Evolutionary conservation across 2,888 invertebrate species (phyloP), one percentile per base, ranked within the genome.

Genomic region (Cosmopolites sordidus): DNA sequence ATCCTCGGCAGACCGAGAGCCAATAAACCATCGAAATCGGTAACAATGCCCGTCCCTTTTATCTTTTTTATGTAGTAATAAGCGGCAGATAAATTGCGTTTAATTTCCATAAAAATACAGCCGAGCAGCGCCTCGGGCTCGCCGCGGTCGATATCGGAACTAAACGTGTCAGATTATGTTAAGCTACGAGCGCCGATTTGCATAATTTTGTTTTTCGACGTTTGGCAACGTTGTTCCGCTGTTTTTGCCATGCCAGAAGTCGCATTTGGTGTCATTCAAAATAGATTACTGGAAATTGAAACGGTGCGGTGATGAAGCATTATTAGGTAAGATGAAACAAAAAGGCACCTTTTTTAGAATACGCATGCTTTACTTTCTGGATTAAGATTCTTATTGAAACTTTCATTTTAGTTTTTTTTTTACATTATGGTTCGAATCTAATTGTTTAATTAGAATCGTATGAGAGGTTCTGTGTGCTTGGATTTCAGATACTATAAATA

Each of bases 141-240:
- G 42, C 41, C 16, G 50, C 56, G 61, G 57, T 62, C 64, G 64
- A 66, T 67, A 67, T 66, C 67, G 64, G 62, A 66, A 68, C 68
- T 68, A 66, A 68, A 66, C 63, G 68, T 66, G 68, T 66, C 68
- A 67, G 68, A 68, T 68, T 69, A 68, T 68, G 54, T 53, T 54
- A 68, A 69, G 68, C 68, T 66, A 66, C 64, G 66, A 65, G 66
- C 62, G 61, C 57, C 62, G 58, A 67, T 69, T 68, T 68, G 60
- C 68, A 69, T 68, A 68, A 68, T 68, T 65, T 63, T 64, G 62
- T 66, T 67, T 63, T 62, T 60, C 58, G 60, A 45, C 51, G 42
- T 56, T 51, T 51, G 48, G 51, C 48, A 40, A 48, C 43, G 46
- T 38, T 43, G 46, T 40, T 22, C 22, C 14, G 22, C 16, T 12